Conservation (phyloP, 2,888 invertebrate genomes). For the Acanthococcus lagerstroemiae region DNA sequence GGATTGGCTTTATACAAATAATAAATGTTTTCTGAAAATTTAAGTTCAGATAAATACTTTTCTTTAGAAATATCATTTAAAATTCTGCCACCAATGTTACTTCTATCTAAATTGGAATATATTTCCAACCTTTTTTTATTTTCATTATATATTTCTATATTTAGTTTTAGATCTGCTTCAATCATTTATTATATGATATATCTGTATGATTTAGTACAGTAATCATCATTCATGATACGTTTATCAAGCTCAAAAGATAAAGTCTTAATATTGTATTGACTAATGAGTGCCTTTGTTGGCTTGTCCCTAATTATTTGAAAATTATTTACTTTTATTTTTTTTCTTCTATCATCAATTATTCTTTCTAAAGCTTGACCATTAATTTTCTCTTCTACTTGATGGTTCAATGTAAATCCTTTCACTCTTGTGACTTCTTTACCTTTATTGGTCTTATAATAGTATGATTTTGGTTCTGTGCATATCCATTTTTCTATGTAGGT, state of each 20-base stretch:
- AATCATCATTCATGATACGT: not conserved
- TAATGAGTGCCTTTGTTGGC: not conserved
- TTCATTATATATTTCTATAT: no score
- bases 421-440: not conserved
- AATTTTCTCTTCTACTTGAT: conserved; percentile 8
- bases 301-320: not conserved
- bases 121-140: no score
- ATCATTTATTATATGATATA: no score
- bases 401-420: conserved; percentile 10
- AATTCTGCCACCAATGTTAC: no score
- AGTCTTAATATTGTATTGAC: not conserved
- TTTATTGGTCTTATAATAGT: conserved; percentile 16
- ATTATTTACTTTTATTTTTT: not conserved
- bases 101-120: no score
- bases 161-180: no score
- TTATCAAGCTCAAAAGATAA: conserved; percentile 6
- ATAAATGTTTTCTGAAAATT: no score
- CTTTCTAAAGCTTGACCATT: conserved; percentile 4
- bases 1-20: no score
- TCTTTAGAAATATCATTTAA: no score
- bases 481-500: not conserved
- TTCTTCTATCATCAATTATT: not conserved
- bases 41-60: no score
- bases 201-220: not conserved
- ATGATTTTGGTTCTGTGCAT: conserved; percentile 6